Percentiles rank a stretch among this genome's conserved stretches.
These are phyloP conservation scores for Craterocephalus amniculus DNA, from an alignment of 2,797 vertebrate species.

Conservation along the genomic window DNA sequence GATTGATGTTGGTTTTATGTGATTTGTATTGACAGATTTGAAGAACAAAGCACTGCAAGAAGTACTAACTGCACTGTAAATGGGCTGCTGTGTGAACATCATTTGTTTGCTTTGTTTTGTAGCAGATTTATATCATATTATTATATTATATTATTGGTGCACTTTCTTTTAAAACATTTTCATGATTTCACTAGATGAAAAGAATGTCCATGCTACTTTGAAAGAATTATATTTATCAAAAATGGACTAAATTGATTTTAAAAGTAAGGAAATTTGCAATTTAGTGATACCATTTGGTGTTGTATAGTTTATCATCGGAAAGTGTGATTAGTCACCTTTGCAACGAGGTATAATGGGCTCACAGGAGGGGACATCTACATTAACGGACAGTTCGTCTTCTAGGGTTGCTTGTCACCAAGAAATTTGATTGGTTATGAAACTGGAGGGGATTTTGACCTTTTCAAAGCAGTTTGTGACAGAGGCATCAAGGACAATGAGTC, in stretches of 20 bases:
- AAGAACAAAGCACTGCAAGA: constrained; percentile 22
- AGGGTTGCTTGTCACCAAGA: too few relatives aligned
- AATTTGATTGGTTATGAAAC: too few relatives aligned
- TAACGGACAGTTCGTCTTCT: too few relatives aligned
- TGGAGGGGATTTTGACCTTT: too few relatives aligned
- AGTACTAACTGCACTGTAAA: constrained; percentile 50
- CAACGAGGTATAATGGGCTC: too few relatives aligned
- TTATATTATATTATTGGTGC: constrained; percentile 20
- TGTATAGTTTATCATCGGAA: too few relatives aligned
- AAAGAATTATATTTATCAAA: background rate
- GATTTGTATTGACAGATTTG: background rate
- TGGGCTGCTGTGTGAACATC: constrained; percentile 34
- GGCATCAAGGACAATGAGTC: too few relatives aligned
- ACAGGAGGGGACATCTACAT: too few relatives aligned
- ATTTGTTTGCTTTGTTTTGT: constrained; percentile 19
- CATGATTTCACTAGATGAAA: constrained; percentile 15
- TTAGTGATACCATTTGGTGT: too few relatives aligned
- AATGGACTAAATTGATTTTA: background rate
- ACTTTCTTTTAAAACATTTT: constrained; percentile 25
- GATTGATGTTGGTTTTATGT: background rate
- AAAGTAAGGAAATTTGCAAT: too few relatives aligned
- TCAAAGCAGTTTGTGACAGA: too few relatives aligned
- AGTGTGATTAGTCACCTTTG: too few relatives aligned
- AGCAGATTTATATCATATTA: background rate
- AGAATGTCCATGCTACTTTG: constrained; percentile 5